Evolutionary conservation across 2,113 vertebrate genomes (phyloP), one percentile per base, ranked within the genome.

Genomic region (Agelaius phoeniceus): DNA sequence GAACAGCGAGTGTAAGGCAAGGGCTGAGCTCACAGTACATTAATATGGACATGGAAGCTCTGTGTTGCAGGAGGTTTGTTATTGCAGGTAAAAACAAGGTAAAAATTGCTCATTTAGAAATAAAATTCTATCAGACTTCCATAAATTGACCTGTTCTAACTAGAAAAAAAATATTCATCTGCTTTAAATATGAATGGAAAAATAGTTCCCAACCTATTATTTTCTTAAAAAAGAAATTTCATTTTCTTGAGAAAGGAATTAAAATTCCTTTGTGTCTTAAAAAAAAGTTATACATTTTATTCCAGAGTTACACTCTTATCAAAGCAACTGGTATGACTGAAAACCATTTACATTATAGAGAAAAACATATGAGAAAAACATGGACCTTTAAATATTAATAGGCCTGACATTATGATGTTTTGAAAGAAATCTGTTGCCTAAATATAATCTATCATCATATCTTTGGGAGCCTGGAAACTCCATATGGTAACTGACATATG

Each of bases 101-200:
- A 68, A 67, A 95, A 92, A 79, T 17, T 57, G 33, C 20, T 84
- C 62, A 75, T 52, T 93, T 67, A 71, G n/a, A 88, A 95, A 78
- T 55, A 48, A 95, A 93, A 92, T 44, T 93, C 39, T 81, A 63
- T 58, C 83, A 97, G 84, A 85, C 33, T 62, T 48, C 52, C 49
- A 51, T 43, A 71, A 44, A 37, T 41, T 13, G 48, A 68, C 54
- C 30, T 66, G 15, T 68, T 91, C 94, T 95, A 96, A 90, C 48
- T 91, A 84, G 71, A 91, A 84, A 57, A 57, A 57, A 4, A 81
- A 46, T 73, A 89, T 57, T 94, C 35, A 82, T 28, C 65, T 86
- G 65, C 74, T 72, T 73, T 61, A 89, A 93, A 68, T 66, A 22
- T 49, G 68, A 87, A 88, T 30, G 65, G 22, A 87, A 49, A 91